A percentile compares a stretch with the other conserved stretches of the same genome.
phyloP scores from a whole-genome alignment of 2,888 invertebrate species.

The Drosophila subquinaria region DNA sequence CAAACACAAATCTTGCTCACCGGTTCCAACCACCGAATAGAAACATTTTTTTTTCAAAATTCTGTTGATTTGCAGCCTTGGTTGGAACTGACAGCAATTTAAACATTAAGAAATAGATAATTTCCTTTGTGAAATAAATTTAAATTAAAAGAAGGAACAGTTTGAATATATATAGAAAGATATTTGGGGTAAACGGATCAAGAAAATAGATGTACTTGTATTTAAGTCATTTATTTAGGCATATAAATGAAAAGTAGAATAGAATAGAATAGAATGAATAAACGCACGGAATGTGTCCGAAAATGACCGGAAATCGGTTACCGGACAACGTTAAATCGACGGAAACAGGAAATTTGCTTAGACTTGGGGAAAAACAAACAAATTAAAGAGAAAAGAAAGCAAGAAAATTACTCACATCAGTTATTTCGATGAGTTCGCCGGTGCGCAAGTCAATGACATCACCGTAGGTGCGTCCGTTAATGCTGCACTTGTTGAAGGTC shows the following conservation, averaged over 20 bases:
- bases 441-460: conserved; percentile 95
- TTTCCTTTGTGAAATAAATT: too few species aligned
- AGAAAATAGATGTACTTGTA: neutral
- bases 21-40: too few species aligned
- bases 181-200: neutral
- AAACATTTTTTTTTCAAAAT: too few species aligned
- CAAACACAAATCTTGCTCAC: too few species aligned
- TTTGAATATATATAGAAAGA: neutral
- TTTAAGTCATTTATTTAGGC: too few species aligned
- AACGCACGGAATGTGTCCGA: conserved; percentile 6
- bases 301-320: conserved; percentile 3
- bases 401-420: conserved; percentile 88
- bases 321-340: conserved; percentile 1
- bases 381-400: too few species aligned
- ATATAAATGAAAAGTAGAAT: too few species aligned
- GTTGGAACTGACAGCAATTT: too few species aligned
- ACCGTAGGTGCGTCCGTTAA: conserved; percentile 96
- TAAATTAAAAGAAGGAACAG: neutral
- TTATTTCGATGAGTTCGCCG: conserved; percentile 94
- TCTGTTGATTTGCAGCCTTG: too few species aligned
- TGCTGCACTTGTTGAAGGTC: conserved; percentile 99
- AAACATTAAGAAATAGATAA: too few species aligned
- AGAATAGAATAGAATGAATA: too few species aligned
- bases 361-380: neutral
- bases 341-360: neutral